Conservation (phyloP, 2,888 invertebrate genomes). For the Eurytoma californica region DNA sequence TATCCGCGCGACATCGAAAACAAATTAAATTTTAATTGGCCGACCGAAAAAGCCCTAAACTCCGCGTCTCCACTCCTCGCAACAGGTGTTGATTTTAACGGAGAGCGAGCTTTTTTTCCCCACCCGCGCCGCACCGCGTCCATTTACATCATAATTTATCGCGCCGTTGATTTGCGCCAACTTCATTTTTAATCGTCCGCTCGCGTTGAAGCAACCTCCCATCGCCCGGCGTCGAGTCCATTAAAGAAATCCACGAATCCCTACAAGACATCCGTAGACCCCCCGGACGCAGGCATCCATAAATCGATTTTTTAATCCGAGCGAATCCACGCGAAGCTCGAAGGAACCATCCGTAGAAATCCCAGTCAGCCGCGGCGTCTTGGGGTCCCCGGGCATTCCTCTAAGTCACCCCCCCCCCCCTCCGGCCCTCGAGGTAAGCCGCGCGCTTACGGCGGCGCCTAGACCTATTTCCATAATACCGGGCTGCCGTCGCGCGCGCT, state of each 20-base stretch:
- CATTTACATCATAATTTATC: neutral
- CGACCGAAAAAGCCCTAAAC: neutral
- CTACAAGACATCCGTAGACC: neutral
- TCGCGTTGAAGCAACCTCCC: too few relatives aligned
- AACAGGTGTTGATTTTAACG: neutral
- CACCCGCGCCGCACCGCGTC: neutral
- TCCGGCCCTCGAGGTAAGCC: neutral
- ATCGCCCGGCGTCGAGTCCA: too few relatives aligned
- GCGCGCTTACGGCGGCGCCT: constrained; percentile 22
- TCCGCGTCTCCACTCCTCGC: neutral
- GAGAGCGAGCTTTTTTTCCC: neutral
- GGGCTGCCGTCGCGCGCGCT: constrained; percentile 16
- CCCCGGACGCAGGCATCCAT: too few relatives aligned
- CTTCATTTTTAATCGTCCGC: too few relatives aligned
- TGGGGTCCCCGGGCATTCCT: too few relatives aligned
- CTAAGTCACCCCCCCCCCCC: neutral
- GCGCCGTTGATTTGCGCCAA: too few relatives aligned
- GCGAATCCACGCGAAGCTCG: too few relatives aligned
- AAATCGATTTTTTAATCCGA: neutral
- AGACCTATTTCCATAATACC: constrained; percentile 55
- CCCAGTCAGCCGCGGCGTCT: too few relatives aligned
- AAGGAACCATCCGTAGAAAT: too few relatives aligned
- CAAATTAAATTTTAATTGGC: too few relatives aligned
- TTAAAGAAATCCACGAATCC: neutral
- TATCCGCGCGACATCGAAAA: too few relatives aligned